A percentile compares a stretch with the other conserved stretches of the same genome.
These are phyloP conservation scores for Hyppa rectilinea DNA, from an alignment of 2,888 invertebrate species.

Conservation along the genomic window DNA sequence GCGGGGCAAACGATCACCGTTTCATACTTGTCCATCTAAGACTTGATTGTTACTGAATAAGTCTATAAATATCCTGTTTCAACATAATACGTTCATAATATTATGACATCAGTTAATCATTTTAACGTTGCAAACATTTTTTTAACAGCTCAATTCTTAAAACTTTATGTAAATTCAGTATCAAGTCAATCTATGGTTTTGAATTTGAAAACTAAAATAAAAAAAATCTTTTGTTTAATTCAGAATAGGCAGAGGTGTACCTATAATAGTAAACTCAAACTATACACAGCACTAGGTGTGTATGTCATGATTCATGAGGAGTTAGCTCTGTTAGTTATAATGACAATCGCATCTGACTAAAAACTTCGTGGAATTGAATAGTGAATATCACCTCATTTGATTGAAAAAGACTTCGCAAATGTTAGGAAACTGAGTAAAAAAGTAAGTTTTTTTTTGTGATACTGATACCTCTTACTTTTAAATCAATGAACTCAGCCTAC, in stretches of 20 bases:
- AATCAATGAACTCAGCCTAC: no score
- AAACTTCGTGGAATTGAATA: neutral
- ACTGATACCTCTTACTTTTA: no score
- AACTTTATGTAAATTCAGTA: neutral
- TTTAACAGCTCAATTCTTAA: neutral
- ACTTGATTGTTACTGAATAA: slow-evolving; percentile 65
- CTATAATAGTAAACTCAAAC: no score
- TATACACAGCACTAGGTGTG: no score
- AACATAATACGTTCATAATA: slow-evolving; percentile 30
- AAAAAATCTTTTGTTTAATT: no score
- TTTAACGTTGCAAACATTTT: neutral
- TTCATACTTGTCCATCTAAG: slow-evolving; percentile 65
- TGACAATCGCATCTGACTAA: neutral
- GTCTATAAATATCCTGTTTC: slow-evolving; percentile 55
- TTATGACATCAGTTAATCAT: neutral
- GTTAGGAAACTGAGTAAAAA: neutral
- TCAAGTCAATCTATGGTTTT: neutral
- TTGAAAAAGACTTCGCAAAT: neutral
- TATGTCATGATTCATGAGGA: no score
- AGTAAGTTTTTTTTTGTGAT: neutral
- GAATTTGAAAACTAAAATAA: neutral
- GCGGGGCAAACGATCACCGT: slow-evolving; percentile 68
- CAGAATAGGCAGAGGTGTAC: no score
- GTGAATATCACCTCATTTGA: neutral
- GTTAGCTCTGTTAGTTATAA: no score